A percentile compares a stretch with the other conserved stretches of the same genome.
phyloP scores from a whole-genome alignment of 53 echinoderm and acorn worm genomes.

The Antedon mediterranea region DNA sequence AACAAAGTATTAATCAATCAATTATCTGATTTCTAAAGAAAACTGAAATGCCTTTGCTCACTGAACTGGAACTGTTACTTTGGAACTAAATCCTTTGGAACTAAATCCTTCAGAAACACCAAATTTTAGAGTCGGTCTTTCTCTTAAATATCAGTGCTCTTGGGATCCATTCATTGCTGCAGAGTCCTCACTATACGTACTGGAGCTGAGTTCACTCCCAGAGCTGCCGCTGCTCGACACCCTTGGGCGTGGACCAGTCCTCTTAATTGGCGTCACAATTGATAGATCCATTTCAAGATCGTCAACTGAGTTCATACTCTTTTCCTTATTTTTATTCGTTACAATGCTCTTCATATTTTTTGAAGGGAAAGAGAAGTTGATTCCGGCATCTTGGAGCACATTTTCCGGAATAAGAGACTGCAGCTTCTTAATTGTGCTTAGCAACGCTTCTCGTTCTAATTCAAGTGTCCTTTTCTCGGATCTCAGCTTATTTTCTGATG shows the following conservation, averaged over 20 bases:
- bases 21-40: too few species aligned
- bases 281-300: not conserved
- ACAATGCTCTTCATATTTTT: not conserved
- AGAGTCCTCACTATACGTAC: not conserved
- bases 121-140: not conserved
- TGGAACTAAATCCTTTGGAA: too few species aligned
- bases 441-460: constrained; percentile 57
- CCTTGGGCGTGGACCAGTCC: not conserved
- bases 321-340: not conserved
- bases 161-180: not conserved
- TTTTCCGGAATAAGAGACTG: constrained; percentile 57
- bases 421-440: constrained; percentile 66
- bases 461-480: constrained; percentile 52
- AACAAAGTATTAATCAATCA: too few species aligned
- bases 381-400: constrained; percentile 36
- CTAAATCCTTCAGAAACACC: too few species aligned
- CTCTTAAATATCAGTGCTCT: not conserved
- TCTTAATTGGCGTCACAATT: not conserved
- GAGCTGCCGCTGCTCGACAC: not conserved
- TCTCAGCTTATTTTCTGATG: constrained; percentile 37
- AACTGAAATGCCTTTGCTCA: too few species aligned
- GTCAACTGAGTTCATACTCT: not conserved
- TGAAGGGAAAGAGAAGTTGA: constrained; percentile 20
- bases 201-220: not conserved
- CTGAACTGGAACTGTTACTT: too few species aligned